Evolutionary conservation across 2,888 invertebrate species (phyloP).

Genomic region (Dolichopus griseipennis): DNA sequence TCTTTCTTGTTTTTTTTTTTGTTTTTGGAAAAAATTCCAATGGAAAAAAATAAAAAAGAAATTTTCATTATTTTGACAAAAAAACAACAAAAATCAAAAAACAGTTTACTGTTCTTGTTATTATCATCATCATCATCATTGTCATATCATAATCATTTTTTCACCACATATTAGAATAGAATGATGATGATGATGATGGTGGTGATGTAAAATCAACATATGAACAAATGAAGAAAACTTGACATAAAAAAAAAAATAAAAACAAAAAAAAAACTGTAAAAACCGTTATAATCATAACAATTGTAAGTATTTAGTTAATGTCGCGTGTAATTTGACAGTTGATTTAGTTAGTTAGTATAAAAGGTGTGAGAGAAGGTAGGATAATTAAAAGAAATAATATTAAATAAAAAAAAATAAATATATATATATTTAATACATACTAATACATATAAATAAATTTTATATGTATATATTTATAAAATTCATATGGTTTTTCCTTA

Average conservation of each 20-base stretch:
- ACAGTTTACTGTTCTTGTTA: too few relatives aligned
- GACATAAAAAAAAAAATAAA: not conserved
- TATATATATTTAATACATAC: too few relatives aligned
- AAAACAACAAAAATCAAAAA: too few relatives aligned
- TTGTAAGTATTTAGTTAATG: not conserved
- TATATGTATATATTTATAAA: too few relatives aligned
- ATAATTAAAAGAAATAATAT: not conserved
- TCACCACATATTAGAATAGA: too few relatives aligned
- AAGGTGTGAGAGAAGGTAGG: conserved; percentile 2
- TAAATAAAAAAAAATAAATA: too few relatives aligned
- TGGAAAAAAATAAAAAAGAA: not conserved
- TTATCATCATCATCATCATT: too few relatives aligned
- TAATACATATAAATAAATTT: too few relatives aligned
- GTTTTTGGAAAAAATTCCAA: not conserved
- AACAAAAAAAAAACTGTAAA: not conserved
- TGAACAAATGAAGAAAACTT: not conserved
- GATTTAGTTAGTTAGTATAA: not conserved
- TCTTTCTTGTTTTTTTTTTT: too few relatives aligned
- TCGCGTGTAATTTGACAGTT: conserved; percentile 6
- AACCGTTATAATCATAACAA: not conserved
- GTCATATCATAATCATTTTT: not conserved
- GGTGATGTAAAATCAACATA: not conserved
- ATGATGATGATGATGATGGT: not conserved
- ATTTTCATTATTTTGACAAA: not conserved
- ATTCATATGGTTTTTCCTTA: too few relatives aligned